Evolutionary conservation across 2,797 vertebrate species (phyloP).

Genomic region (Odontamblyopus rebecca): DNA sequence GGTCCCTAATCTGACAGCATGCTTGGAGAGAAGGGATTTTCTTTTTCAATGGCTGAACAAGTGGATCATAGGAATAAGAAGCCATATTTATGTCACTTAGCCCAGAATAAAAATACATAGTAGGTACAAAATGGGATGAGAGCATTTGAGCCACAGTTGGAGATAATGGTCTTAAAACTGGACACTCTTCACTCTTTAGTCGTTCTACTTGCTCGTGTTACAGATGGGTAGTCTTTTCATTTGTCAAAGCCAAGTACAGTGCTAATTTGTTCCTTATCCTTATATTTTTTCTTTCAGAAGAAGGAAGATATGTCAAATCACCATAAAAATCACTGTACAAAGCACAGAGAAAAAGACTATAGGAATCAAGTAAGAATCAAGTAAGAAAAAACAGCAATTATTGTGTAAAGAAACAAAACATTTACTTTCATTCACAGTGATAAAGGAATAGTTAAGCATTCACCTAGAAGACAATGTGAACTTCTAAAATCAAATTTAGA

Average conservation of each 20-base stretch:
- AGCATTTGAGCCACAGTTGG: background rate
- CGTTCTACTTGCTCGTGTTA: background rate
- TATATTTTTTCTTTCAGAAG: background rate
- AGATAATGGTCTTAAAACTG: background rate
- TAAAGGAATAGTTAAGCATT: too few relatives aligned
- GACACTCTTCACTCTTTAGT: background rate
- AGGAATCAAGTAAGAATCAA: too few relatives aligned
- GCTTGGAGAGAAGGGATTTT: slow-evolving; percentile 56
- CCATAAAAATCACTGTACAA: background rate
- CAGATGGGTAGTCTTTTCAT: background rate
- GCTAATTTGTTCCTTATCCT: background rate
- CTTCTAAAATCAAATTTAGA: too few relatives aligned
- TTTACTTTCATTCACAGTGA: too few relatives aligned
- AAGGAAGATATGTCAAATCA: background rate
- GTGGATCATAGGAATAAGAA: slow-evolving; percentile 57
- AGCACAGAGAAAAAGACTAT: too few relatives aligned
- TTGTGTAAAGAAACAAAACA: too few relatives aligned
- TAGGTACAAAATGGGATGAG: slow-evolving; percentile 1
- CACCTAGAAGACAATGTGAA: too few relatives aligned
- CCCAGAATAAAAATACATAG: slow-evolving; percentile 39
- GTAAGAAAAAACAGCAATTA: too few relatives aligned
- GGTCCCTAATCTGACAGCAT: slow-evolving; percentile 63
- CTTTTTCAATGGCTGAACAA: slow-evolving; percentile 54
- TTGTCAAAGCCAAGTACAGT: too few relatives aligned
- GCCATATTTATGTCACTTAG: slow-evolving; percentile 55